Evolutionary conservation across 2,113 vertebrate species (phyloP).

Genomic region (Herpailurus yagouaroundi): DNA sequence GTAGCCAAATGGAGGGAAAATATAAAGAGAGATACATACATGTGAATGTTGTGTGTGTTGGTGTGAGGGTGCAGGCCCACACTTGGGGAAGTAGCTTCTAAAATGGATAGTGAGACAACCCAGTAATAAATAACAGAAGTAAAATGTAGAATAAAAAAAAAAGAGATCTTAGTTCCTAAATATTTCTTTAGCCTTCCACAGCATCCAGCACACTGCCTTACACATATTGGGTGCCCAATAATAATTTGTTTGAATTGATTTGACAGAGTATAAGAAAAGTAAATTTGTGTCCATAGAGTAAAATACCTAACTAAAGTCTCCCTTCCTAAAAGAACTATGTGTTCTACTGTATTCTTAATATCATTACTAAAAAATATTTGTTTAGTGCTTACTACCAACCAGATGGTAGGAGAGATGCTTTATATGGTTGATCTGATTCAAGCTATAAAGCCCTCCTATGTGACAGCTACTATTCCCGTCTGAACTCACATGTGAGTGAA

Average conservation of each 20-base stretch:
- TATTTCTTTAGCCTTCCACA: neutral
- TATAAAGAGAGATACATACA: neutral
- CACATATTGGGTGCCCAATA: neutral
- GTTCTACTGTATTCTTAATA: neutral
- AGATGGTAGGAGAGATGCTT: neutral
- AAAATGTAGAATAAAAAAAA: neutral
- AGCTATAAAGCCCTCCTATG: neutral
- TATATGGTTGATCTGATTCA: neutral
- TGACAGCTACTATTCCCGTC: neutral
- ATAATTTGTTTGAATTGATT: neutral
- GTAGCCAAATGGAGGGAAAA: constrained; percentile 63
- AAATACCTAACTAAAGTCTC: neutral
- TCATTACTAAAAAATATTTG: neutral
- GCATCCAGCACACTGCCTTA: neutral
- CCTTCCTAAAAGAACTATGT: neutral
- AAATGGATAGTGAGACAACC: constrained; percentile 42
- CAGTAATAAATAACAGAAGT: constrained; percentile 28
- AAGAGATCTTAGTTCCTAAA: neutral
- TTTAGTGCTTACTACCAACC: neutral
- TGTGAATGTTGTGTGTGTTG: neutral
- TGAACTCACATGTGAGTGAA: neutral
- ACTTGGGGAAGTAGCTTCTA: neutral
- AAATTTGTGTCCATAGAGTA: neutral
- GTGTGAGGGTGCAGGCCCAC: neutral
- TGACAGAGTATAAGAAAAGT: neutral